Evolutionary conservation across 2,888 invertebrate genomes (phyloP).

Genomic region (Coleophora deauratella): DNA sequence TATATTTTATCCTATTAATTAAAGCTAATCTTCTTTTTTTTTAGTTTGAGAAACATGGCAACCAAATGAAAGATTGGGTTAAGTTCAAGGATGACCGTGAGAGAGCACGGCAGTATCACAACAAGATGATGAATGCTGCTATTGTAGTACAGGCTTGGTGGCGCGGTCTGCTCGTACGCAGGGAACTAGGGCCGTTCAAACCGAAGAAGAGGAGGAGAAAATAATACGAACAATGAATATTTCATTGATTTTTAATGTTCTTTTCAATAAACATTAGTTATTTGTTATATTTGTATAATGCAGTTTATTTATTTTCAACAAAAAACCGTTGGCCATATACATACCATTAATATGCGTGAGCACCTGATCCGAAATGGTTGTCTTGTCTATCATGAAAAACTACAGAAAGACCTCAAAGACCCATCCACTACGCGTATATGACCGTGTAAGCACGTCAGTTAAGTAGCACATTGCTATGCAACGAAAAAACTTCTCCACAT

Average conservation of each 20-base stretch:
- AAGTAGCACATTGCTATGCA: too few relatives aligned
- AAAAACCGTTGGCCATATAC: too few relatives aligned
- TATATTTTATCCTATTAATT: too few relatives aligned
- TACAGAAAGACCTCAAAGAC: too few relatives aligned
- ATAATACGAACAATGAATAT: conserved; percentile 11
- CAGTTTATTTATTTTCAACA: neutral
- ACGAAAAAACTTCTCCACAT: too few relatives aligned
- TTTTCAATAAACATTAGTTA: neutral
- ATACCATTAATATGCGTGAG: too few relatives aligned
- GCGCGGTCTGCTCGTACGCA: conserved; percentile 55
- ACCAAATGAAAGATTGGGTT: conserved; percentile 40
- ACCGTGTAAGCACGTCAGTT: too few relatives aligned
- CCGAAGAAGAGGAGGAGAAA: conserved; percentile 23
- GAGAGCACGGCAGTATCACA: conserved; percentile 32
- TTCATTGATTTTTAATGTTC: neutral
- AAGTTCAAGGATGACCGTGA: conserved; percentile 49
- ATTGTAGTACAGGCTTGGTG: conserved; percentile 58
- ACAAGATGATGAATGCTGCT: conserved; percentile 48
- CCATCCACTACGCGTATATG: too few relatives aligned
- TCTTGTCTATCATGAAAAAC: too few relatives aligned
- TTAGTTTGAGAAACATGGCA: conserved; percentile 37
- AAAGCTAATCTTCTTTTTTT: conserved; percentile 2
- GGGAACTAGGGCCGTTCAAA: conserved; percentile 50
- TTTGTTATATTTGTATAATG: neutral
- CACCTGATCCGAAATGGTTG: too few relatives aligned